Percentiles rank a stretch among this genome's conserved stretches.
These are phyloP conservation scores for Tetrax tetrax DNA, from an alignment of 2,113 vertebrate genomes.

Conservation along the genomic window DNA sequence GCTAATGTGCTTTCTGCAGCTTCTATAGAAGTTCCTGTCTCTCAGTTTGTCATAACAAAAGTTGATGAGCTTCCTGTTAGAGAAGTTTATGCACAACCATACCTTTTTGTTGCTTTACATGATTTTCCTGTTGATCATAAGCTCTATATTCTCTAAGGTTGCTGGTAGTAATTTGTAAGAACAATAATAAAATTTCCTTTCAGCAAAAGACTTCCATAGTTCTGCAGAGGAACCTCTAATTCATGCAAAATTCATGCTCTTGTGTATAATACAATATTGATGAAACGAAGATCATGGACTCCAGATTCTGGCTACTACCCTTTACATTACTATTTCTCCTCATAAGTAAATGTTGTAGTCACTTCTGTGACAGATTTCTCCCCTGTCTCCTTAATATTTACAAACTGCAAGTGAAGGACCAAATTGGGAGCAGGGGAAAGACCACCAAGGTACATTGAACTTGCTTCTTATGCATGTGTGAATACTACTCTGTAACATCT, in stretches of 20 bases:
- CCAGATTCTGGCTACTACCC: not conserved
- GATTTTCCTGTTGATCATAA: not conserved
- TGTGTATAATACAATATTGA: not conserved
- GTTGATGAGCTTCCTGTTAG: not conserved
- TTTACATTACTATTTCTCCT: not conserved
- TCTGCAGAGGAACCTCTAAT: not conserved
- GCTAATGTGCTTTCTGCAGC: not conserved
- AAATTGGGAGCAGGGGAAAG: not conserved
- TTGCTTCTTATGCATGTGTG: not conserved
- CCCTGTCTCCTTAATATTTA: not conserved
- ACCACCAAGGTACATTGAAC: not conserved
- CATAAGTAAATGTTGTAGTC: not conserved
- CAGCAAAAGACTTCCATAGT: not conserved
- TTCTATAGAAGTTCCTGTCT: not conserved
- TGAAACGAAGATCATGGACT: not conserved
- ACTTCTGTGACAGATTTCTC: not conserved
- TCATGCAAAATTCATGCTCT: not conserved
- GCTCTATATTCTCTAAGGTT: not conserved
- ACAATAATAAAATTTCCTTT: not conserved
- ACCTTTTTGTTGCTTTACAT: not conserved
- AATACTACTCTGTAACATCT: not conserved
- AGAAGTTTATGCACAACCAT: fast-evolving
- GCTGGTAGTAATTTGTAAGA: not conserved
- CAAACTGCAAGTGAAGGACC: not conserved
- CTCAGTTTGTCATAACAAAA: not conserved